Percentiles rank a stretch among this genome's conserved stretches.
Conservation (phyloP, 1,140 invertebrate species). For the Trichomalopsis sarcophagae region DNA sequence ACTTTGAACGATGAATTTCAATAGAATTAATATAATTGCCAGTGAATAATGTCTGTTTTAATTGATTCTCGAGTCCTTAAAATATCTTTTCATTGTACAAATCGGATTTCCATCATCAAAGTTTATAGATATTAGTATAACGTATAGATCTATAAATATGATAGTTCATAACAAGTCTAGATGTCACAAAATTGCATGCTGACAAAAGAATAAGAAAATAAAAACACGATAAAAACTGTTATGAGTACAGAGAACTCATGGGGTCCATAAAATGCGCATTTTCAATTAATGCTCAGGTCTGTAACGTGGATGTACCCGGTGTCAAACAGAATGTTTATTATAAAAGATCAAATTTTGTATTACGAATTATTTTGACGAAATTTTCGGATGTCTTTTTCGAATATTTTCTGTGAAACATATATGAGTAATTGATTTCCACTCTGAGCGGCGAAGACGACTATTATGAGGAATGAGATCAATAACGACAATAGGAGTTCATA, state of each 20-base stretch:
- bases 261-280: neutral
- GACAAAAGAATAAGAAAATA: neutral
- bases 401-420: neutral
- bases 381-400: neutral
- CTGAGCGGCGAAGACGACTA: neutral
- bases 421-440: neutral
- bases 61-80: neutral
- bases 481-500: slow-evolving; percentile 31
- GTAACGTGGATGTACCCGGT: neutral
- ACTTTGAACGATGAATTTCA: neutral
- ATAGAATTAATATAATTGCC: neutral
- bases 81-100: neutral
- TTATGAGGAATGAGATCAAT: neutral
- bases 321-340: neutral
- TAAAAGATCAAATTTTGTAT: neutral
- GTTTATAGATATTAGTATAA: neutral
- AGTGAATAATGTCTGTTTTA: neutral
- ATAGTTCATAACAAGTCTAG: neutral
- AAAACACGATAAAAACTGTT: neutral
- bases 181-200: neutral
- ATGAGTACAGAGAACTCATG: neutral
- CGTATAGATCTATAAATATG: neutral
- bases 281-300: neutral
- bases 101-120: neutral
- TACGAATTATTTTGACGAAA: too few species aligned